These are phyloP conservation scores for Patiria pectinifera DNA, from an alignment of 53 echinoderm and acorn worm species.

Conservation along the genomic window DNA sequence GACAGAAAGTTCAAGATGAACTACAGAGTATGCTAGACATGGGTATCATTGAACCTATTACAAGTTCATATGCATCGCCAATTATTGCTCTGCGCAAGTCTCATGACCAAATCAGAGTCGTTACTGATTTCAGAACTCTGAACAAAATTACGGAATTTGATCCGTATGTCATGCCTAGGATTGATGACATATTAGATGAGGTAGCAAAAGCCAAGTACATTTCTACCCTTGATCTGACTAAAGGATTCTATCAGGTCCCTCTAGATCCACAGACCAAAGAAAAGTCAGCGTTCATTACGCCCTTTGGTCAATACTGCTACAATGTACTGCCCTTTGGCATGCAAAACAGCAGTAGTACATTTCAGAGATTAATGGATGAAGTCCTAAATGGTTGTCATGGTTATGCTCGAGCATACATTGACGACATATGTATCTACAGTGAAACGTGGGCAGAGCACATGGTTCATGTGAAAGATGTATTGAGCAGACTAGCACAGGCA, in stretches of 20 bases:
- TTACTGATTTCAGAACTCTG: conserved; percentile 29
- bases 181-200: conserved; percentile 60
- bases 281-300: conserved; percentile 73
- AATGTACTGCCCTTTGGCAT: conserved; percentile 77
- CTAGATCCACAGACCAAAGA: conserved; percentile 36
- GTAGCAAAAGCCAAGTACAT: conserved; percentile 59
- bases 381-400: conserved; percentile 61
- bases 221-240: conserved; percentile 74
- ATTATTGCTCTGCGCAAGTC: conserved; percentile 14
- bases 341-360: conserved; percentile 69
- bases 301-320: conserved; percentile 69
- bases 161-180: conserved; percentile 60
- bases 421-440: conserved; percentile 69
- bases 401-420: no score
- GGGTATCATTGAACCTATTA: conserved; percentile 51
- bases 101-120: conserved; percentile 9
- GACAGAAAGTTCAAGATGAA: conserved; percentile 41
- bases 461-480: conserved; percentile 52
- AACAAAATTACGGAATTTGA: conserved; percentile 60
- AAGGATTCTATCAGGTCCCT: conserved; percentile 76
- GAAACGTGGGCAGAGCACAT: conserved; percentile 73
- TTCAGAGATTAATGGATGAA: conserved; percentile 72
- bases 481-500: conserved; percentile 52
- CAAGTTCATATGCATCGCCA: conserved; percentile 59
- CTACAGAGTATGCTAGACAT: conserved; percentile 43